These are phyloP conservation scores for Ciona savignyi DNA, from an alignment of 23 tunicate species.

Conservation along the genomic window DNA sequence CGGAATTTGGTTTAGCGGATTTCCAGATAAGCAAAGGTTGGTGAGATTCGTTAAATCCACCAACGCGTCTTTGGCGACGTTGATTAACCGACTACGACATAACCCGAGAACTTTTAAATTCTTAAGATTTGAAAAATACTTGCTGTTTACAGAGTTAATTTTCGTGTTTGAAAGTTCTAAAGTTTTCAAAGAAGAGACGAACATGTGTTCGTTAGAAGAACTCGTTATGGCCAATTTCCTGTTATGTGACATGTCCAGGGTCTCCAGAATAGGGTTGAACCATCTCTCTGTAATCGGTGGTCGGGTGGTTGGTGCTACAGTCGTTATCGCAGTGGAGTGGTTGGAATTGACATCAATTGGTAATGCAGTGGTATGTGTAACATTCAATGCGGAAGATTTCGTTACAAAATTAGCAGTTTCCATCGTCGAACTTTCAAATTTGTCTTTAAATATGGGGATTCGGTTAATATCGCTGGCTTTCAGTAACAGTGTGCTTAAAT, in stretches of 20 bases:
- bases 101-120: slow-evolving; percentile 2
- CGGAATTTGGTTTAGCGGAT: slow-evolving; percentile 14
- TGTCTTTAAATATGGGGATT: slow-evolving; percentile 7
- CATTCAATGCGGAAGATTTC: too few relatives aligned
- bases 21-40: slow-evolving; percentile 24
- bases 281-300: background rate
- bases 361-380: too few relatives aligned
- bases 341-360: too few relatives aligned
- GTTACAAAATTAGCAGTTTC: background rate
- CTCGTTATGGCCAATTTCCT: slow-evolving; percentile 11
- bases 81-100: slow-evolving; percentile 3
- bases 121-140: too few relatives aligned
- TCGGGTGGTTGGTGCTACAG: too few relatives aligned
- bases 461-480: slow-evolving; percentile 5
- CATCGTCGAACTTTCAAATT: background rate
- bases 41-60: background rate
- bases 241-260: slow-evolving; percentile 33
- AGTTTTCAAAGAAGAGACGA: too few relatives aligned
- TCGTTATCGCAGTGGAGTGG: too few relatives aligned
- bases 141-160: too few relatives aligned
- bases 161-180: too few relatives aligned
- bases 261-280: slow-evolving; percentile 28
- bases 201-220: too few relatives aligned
- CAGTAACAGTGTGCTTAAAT: slow-evolving; percentile 23
- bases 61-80: slow-evolving; percentile 15